Base-by-base conservation (phyloP, 2,797 vertebrate genomes). In the Paramormyrops hopkinsi region DNA sequence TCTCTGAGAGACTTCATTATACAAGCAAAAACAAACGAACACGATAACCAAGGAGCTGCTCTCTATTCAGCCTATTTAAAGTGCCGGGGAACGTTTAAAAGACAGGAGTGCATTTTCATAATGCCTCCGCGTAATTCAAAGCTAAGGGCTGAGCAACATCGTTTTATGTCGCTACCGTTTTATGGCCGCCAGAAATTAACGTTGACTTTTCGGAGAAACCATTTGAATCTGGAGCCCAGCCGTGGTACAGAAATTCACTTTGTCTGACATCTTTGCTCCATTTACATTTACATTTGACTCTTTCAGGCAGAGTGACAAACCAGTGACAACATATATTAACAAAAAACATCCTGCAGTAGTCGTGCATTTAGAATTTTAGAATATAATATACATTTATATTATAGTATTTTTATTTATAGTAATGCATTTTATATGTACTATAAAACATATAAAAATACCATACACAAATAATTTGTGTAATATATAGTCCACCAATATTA, bases 1-100 rank as follows among this genome's bases (percentile, higher is more conserved):
- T 53, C 76, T 83, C 76, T 29, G 37, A 25, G 44, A 44, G n/a
- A 82, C 88, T 51, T 88, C 53, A 62, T 90, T 88, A n/a, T n/a
- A n/a, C 46, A 91, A 89, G 91, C 90, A 88, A 91, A 92, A 91
- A 91, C 87, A 88, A 89, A 48, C 54, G 11, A 29, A 62, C 59
- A 19, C 87, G 88, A 46, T 46, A 88, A 87, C 79, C 90, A 89
- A 91, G 88, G 59, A 90, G 89, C 88, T 73, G 89, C 90, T 91
- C 88, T 92, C 79, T 89, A 88, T 84, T 84, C 46, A 46, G 19
- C 19, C 22, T 84, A 44, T 37, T 89, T 73, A 89, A 86, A 88
- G 88, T 85, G 90, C 85, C 37, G 53, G 51, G 46, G 88, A 87
- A 90, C 87, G 86, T 89, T 86, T 17, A 79, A 79, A 79, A 14